Conservation (phyloP, 1,140 invertebrate genomes). For the Musca domestica region DNA sequence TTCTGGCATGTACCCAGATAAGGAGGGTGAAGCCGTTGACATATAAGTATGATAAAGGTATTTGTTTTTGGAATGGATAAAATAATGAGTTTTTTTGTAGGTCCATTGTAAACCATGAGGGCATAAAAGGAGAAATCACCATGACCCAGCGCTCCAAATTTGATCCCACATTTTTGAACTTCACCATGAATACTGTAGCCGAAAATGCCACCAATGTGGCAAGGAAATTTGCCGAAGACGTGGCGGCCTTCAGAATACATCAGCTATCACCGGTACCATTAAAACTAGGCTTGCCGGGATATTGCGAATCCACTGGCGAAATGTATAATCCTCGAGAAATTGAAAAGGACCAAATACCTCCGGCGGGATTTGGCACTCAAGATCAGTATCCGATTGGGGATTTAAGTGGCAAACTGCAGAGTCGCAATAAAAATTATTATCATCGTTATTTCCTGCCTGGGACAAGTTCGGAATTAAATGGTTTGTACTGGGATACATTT, state of each 20-base stretch:
- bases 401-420: conserved; percentile 82
- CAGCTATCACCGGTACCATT: conserved; percentile 65
- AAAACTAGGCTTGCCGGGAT: conserved; percentile 54
- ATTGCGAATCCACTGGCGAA: conserved; percentile 66
- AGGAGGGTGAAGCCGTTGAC: conserved; percentile 63
- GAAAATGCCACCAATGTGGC: conserved; percentile 34
- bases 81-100: conserved; percentile 53
- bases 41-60: conserved; percentile 61
- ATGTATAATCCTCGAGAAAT: conserved; percentile 70
- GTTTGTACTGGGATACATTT: conserved; percentile 79
- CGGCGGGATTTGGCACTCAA: conserved; percentile 72
- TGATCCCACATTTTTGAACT: conserved; percentile 77
- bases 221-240: conserved; percentile 55
- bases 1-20: conserved; percentile 82
- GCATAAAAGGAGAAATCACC: conserved; percentile 76
- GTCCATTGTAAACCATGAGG: conserved; percentile 73
- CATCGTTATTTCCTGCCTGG: conserved; percentile 66
- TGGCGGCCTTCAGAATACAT: conserved; percentile 65
- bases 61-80: conserved; percentile 33
- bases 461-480: conserved; percentile 67
- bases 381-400: conserved; percentile 88
- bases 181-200: conserved; percentile 62
- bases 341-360: conserved; percentile 59
- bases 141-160: conserved; percentile 81
- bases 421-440: conserved; percentile 67